A percentile compares a stretch with the other conserved stretches of the same genome.
phyloP scores from a whole-genome alignment of 2,888 invertebrate species.

The Atethmia centrago region DNA sequence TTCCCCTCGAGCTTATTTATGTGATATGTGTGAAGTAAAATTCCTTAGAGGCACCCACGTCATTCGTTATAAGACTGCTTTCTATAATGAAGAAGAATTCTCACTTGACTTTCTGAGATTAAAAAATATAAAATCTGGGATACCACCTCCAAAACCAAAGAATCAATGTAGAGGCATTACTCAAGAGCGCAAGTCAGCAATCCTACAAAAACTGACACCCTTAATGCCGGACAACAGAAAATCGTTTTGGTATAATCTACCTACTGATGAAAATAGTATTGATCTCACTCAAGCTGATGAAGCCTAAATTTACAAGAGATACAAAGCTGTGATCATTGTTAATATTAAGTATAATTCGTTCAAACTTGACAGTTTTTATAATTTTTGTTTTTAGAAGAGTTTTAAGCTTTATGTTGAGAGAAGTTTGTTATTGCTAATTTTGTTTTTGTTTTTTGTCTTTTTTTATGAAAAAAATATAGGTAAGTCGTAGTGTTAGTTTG shows the following conservation, averaged over 20 bases:
- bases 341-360: too few species aligned
- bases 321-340: too few species aligned
- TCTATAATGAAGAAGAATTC: constrained; percentile 2
- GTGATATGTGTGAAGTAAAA: constrained; percentile 5
- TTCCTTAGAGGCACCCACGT: not conserved
- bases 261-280: too few species aligned
- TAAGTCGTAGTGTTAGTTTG: too few species aligned
- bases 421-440: too few species aligned
- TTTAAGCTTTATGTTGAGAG: too few species aligned
- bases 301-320: too few species aligned
- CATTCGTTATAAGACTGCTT: constrained; percentile 3
- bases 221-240: constrained; percentile 3
- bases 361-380: too few species aligned
- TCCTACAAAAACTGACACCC: constrained; percentile 12
- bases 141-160: constrained; percentile 9
- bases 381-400: too few species aligned
- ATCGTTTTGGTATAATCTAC: not conserved
- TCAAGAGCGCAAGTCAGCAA: constrained; percentile 11
- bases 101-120: constrained; percentile 4
- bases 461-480: too few species aligned
- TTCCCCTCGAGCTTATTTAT: not conserved
- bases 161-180: constrained; percentile 2
- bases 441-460: too few species aligned
- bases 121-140: constrained; percentile 13
- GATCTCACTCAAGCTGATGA: too few species aligned